Evolutionary conservation across 1,140 invertebrate genomes (phyloP).

Genomic region (Mycetomoellerius zeteki): DNA sequence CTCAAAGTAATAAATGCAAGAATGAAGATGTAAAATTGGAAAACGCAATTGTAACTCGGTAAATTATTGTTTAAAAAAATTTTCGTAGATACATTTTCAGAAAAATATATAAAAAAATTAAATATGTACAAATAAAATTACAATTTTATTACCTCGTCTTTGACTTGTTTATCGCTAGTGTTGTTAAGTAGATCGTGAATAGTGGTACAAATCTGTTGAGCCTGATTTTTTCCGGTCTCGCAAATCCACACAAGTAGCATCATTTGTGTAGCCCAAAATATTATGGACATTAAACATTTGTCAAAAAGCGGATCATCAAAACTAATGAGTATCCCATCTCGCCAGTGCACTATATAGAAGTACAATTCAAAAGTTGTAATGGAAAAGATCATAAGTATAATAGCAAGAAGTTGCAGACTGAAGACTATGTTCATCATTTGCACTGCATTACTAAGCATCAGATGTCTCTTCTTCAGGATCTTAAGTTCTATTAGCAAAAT

Average conservation of each 20-base stretch:
- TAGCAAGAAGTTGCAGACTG: constrained; percentile 51
- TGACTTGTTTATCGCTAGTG: not conserved
- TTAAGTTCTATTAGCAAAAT: constrained; percentile 77
- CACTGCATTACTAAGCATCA: constrained; percentile 77
- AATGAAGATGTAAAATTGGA: not conserved
- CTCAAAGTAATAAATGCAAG: not conserved
- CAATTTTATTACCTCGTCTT: constrained; percentile 7
- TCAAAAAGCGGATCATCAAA: too few species aligned
- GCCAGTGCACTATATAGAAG: constrained; percentile 65
- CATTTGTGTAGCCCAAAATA: not conserved
- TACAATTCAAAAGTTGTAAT: constrained; percentile 81
- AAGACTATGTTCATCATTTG: constrained; percentile 73
- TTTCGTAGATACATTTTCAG: not conserved
- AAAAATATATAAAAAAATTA: not conserved
- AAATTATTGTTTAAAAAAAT: not conserved
- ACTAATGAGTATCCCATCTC: not conserved
- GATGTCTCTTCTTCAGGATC: constrained; percentile 76
- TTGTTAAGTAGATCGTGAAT: not conserved
- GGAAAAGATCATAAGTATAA: constrained; percentile 74
- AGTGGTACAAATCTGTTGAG: not conserved
- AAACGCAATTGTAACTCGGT: not conserved
- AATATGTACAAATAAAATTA: constrained; percentile 36
- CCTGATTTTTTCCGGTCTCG: not conserved
- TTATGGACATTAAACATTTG: not conserved
- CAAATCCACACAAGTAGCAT: not conserved